Percentiles rank a stretch among this genome's conserved stretches.
These are phyloP conservation scores for Leuciscus idus DNA, from an alignment of 2,113 vertebrate genomes.

Conservation along the genomic window DNA sequence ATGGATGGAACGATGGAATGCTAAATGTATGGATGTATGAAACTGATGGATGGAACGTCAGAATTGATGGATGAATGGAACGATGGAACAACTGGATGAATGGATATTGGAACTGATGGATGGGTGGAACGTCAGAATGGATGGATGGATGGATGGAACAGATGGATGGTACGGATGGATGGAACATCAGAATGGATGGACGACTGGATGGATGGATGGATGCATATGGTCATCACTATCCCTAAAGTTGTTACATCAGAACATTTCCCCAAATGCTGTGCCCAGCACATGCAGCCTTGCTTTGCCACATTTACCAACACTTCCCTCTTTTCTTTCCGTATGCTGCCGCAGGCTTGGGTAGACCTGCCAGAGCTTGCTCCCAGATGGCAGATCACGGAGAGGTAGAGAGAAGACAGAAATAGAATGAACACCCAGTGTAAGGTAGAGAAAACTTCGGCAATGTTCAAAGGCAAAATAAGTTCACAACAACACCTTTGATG, in stretches of 20 bases:
- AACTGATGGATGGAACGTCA: background rate
- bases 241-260: background rate
- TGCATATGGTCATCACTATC: background rate
- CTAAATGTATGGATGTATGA: background rate
- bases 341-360: conserved; percentile 16
- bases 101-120: background rate
- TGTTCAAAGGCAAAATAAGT: conserved; percentile 51
- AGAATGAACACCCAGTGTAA: background rate
- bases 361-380: conserved; percentile 41
- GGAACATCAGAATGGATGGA: background rate
- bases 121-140: background rate
- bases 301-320: background rate
- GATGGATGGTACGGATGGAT: background rate
- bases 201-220: background rate
- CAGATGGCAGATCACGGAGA: conserved; percentile 34
- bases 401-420: conserved; percentile 23
- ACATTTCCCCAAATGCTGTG: background rate
- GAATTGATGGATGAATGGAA: background rate
- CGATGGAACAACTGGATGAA: background rate
- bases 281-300: background rate
- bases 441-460: conserved; percentile 40
- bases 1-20: too few species aligned
- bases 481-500: conserved; percentile 52
- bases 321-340: background rate
- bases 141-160: background rate